Percentiles rank a stretch among this genome's conserved stretches.
These are phyloP conservation scores for Turnix velox DNA, from an alignment of 2,113 vertebrate species.

Conservation along the genomic window DNA sequence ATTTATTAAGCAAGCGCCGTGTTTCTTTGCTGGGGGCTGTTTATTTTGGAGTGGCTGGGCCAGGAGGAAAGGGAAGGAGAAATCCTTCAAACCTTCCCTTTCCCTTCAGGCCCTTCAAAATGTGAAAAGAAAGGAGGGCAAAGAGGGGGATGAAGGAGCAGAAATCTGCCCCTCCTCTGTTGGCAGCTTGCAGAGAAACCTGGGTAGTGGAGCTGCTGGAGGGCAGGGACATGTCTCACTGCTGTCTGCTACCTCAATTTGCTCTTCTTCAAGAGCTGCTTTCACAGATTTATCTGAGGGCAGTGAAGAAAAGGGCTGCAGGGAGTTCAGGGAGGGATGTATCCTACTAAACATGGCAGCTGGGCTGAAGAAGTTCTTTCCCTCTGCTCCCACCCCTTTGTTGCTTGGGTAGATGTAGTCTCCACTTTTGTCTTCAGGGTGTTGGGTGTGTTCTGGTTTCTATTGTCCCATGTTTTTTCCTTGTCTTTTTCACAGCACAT, in stretches of 20 bases:
- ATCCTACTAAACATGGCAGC: fast-evolving
- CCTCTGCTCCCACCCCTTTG: neutral
- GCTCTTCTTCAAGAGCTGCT: neutral
- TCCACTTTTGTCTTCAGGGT: neutral
- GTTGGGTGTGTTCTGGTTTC: neutral
- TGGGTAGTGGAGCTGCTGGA: neutral
- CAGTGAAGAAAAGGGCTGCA: neutral
- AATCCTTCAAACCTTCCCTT: neutral
- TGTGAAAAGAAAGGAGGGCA: neutral
- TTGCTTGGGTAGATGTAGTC: neutral
- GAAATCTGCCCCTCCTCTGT: neutral
- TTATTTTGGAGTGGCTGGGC: constrained; percentile 45
- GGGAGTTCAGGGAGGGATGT: neutral
- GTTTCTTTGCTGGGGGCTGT: constrained; percentile 29
- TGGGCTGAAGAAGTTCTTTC: neutral
- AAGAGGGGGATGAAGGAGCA: neutral
- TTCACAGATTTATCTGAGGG: neutral
- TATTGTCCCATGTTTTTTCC: neutral
- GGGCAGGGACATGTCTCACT: fast-evolving
- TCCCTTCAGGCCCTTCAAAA: neutral
- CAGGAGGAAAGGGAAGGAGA: neutral
- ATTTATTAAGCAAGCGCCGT: neutral
- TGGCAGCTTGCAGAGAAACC: neutral
- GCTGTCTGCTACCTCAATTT: neutral
- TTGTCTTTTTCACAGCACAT: neutral